phyloP scores from a whole-genome alignment of 1,140 invertebrate genomes.

The Trachymyrmex septentrionalis region DNA sequence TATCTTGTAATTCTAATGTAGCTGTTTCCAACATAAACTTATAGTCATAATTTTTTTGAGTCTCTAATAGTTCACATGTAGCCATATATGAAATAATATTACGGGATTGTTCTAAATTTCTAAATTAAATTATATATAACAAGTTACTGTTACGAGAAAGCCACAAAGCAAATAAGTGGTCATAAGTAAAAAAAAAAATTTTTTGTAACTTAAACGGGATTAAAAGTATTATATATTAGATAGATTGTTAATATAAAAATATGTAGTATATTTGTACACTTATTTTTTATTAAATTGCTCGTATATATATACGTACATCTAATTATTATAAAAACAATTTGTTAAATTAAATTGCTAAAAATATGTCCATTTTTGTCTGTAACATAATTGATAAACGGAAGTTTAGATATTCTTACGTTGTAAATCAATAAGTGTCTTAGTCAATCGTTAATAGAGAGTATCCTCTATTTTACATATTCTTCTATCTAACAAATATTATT shows the following conservation, averaged over 20 bases:
- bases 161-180: neutral
- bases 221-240: neutral
- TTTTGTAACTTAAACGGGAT: neutral
- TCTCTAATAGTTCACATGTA: neutral
- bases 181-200: neutral
- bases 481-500: neutral
- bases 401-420: slow-evolving; percentile 4
- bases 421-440: slow-evolving; percentile 34
- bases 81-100: neutral
- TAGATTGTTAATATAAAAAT: slow-evolving; percentile 31
- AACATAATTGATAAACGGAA: slow-evolving; percentile 45
- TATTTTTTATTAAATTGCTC: slow-evolving; percentile 62
- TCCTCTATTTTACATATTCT: neutral
- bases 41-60: neutral
- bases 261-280: slow-evolving; percentile 42
- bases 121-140: slow-evolving; percentile 27
- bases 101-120: neutral
- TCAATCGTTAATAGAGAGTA: slow-evolving; percentile 28
- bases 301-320: slow-evolving; percentile 39
- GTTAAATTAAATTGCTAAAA: slow-evolving; percentile 42
- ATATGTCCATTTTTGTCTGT: slow-evolving; percentile 11
- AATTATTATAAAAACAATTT: slow-evolving; percentile 59
- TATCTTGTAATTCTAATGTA: slow-evolving; percentile 36
- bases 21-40: neutral
- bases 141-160: neutral